Percentiles rank a stretch among this genome's conserved stretches.
These are phyloP conservation scores for Trachemys scripta DNA, from an alignment of 2,113 vertebrate genomes.

Conservation along the genomic window DNA sequence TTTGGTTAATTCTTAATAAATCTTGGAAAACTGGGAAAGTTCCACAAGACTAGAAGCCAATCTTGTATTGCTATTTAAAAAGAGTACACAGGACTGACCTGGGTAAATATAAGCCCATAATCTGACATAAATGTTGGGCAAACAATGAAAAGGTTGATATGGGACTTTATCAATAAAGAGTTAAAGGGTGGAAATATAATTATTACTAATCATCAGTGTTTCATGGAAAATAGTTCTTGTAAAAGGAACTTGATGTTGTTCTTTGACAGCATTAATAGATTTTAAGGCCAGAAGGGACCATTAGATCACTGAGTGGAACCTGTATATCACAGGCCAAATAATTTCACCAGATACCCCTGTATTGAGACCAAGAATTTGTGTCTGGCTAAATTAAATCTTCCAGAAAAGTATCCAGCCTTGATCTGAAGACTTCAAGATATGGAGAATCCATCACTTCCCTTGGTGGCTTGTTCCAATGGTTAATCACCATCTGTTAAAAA, in stretches of 20 bases:
- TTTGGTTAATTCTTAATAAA: neutral
- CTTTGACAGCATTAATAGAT: neutral
- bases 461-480: neutral
- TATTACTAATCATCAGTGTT: fast-evolving
- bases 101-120: neutral
- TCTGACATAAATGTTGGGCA: no score
- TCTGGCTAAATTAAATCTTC: fast-evolving
- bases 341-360: neutral
- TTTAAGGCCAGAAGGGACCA: no score
- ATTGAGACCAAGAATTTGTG: fast-evolving
- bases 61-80: neutral
- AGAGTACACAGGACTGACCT: neutral
- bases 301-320: no score
- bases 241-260: neutral
- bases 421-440: neutral
- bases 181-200: neutral
- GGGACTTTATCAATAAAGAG: neutral
- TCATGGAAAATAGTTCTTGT: neutral
- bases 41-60: neutral
- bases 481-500: no score
- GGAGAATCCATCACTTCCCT: neutral
- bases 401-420: neutral
- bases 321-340: no score
- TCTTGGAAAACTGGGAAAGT: neutral
- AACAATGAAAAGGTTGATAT: neutral